Evolutionary conservation across 1,140 invertebrate species (phyloP).

Genomic region (Coelopa frigida): DNA sequence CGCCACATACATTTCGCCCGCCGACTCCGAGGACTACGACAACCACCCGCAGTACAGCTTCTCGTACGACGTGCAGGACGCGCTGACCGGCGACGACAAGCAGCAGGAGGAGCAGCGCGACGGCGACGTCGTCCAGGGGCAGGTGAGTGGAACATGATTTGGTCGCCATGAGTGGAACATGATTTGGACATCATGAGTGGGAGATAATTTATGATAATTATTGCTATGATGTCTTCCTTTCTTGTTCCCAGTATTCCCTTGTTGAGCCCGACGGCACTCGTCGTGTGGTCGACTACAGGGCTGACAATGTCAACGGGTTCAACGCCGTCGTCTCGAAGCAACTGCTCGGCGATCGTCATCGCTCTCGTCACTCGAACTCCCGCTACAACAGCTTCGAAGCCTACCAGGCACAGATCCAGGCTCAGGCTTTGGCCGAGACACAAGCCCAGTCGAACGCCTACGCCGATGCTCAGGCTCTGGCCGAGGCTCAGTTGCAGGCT

Average conservation of each 20-base stretch:
- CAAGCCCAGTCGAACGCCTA: constrained; percentile 14
- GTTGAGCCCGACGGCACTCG: constrained; percentile 53
- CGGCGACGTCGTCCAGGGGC: constrained; percentile 50
- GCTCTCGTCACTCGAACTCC: constrained; percentile 12
- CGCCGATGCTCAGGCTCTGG: constrained; percentile 16
- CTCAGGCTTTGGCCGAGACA: constrained; percentile 30
- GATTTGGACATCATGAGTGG: not conserved
- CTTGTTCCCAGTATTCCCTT: constrained; percentile 46
- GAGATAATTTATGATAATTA: not conserved
- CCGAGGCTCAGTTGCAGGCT: constrained; percentile 25
- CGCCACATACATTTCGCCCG: constrained; percentile 19
- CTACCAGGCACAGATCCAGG: constrained; percentile 30
- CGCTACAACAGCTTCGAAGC: constrained; percentile 38
- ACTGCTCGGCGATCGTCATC: constrained; percentile 32
- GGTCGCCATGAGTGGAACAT: too few relatives aligned
- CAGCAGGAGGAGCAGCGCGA: constrained; percentile 49
- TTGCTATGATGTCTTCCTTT: not conserved
- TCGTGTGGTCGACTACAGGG: constrained; percentile 51
- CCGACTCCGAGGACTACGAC: constrained; percentile 50
- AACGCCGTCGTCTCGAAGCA: constrained; percentile 53
- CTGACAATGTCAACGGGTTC: constrained; percentile 50
- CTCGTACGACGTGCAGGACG: constrained; percentile 48
- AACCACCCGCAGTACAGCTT: constrained; percentile 48
- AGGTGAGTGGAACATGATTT: constrained; percentile 10
- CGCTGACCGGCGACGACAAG: constrained; percentile 50